phyloP scores from a whole-genome alignment of 2,113 vertebrate species.

The Dolichotis patagonum region DNA sequence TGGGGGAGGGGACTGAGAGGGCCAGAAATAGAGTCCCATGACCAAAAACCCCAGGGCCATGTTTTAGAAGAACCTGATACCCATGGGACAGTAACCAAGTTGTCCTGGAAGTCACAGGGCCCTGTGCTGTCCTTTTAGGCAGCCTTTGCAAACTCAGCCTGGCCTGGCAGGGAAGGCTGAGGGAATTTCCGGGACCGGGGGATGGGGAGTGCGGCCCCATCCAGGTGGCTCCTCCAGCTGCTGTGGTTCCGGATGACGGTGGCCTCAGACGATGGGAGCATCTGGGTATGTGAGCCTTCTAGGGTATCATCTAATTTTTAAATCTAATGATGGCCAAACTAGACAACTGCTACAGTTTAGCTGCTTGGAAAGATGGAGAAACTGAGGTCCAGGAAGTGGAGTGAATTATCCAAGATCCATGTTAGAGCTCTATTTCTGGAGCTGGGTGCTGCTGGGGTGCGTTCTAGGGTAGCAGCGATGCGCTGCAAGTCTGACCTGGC shows the following conservation, averaged over 20 bases:
- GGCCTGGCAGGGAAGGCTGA: neutral
- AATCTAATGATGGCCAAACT: neutral
- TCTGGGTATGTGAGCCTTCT: fast-evolving
- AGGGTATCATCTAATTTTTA: neutral
- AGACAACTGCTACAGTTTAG: neutral
- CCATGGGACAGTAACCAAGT: neutral
- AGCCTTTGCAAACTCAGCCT: neutral
- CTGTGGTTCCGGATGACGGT: neutral
- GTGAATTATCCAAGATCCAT: neutral
- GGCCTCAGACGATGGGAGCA: neutral
- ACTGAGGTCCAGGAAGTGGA: neutral
- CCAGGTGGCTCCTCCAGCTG: fast-evolving
- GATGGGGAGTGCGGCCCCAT: too few relatives aligned
- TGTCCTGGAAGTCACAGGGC: neutral
- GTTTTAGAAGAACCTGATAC: neutral
- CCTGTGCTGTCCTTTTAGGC: neutral
- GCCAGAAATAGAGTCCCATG: neutral
- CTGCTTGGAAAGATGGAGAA: neutral
- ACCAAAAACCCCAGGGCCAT: neutral
- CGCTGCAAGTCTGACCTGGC: neutral
- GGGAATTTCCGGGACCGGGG: neutral
- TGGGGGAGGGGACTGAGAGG: neutral
- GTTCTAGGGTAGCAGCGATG: neutral
- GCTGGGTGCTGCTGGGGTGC: neutral
- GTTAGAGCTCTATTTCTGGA: neutral